Base-by-base conservation (phyloP, 2,797 vertebrate species). In the Alectoris magna region DNA sequence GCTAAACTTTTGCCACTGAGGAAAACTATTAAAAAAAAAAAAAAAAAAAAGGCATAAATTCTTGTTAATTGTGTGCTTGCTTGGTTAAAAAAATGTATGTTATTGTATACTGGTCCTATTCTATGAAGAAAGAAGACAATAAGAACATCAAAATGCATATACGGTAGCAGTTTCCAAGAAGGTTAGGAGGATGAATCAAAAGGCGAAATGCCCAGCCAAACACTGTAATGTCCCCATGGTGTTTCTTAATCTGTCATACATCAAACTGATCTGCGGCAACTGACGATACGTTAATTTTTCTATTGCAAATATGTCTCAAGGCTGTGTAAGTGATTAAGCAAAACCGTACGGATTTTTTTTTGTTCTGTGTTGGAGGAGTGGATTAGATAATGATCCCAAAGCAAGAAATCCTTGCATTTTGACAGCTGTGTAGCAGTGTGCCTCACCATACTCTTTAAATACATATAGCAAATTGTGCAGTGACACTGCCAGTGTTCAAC, bases 351-450 rank as follows among this genome's bases (percentile, higher is more conserved):
- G 2, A 16, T 43, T 74, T 26, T 80, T 74, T 49, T 59, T 34
- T 67, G 71, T 44, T 2, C n/a, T 74, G 0, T 36, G 18, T 56
- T 91, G 48, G n/a, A 80, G 67, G 17, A 90, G 22, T 0, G 1
- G 29, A 76, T 84, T 87, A 74, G 44, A 56, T 70, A 81, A 93
- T 56, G 29, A 80, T 89, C 68, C 44, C 51, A 75, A 94, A 60
- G 48, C 56, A 58, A 24, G 3, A 91, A 89, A 88, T 69, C 43
- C 66, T 84, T 60, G 26, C 41, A 39, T 90, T 92, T 51, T 90
- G 74, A 74, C 48, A 81, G 60, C 63, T 7, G 1, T 31, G 26
- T 44, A 79, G 44, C 75, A 73, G 39, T 46, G 18, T 2, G 2
- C 34, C 63, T 91, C 51, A 36, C 46, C 49, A 36, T 41, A 21